Percentiles rank a stretch among this genome's conserved stretches.
These are phyloP conservation scores for Acheta domesticus DNA, from an alignment of 2,888 invertebrate genomes.

Conservation along the genomic window DNA sequence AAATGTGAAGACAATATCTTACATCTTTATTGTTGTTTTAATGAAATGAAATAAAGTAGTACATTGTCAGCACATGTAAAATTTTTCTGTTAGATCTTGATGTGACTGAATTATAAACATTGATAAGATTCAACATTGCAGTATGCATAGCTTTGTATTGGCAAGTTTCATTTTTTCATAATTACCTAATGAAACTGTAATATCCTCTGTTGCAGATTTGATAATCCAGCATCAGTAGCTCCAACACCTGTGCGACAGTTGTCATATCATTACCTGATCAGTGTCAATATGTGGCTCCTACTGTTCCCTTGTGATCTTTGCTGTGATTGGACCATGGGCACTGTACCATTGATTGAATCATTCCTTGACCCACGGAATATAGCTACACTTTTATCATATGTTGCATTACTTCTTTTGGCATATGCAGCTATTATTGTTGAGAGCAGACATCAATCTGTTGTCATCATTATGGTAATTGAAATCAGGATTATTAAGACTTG, in stretches of 20 bases:
- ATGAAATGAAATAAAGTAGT: no score
- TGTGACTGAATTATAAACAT: no score
- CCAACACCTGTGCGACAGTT: conserved; percentile 78
- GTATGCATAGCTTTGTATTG: no score
- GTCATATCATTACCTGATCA: conserved; percentile 88
- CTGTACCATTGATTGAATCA: conserved; percentile 78
- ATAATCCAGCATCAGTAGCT: conserved; percentile 94
- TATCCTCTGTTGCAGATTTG: conserved; percentile 62
- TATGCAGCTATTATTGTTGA: conserved; percentile 55
- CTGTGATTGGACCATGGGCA: conserved; percentile 99
- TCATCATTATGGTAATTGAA: conserved; percentile 63
- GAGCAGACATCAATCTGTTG: conserved; percentile 61
- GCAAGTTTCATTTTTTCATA: no score
- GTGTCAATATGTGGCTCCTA: conserved; percentile 86
- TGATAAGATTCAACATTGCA: no score
- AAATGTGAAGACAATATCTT: no score
- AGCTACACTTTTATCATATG: conserved; percentile 68
- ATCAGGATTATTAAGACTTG: neutral
- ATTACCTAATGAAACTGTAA: neutral
- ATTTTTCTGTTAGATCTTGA: no score
- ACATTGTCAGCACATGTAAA: no score
- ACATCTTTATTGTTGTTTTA: no score
- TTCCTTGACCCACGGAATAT: conserved; percentile 78
- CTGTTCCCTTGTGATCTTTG: conserved; percentile 86
- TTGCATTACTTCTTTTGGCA: conserved; percentile 57